Evolutionary conservation across 2,888 invertebrate species (phyloP).

Genomic region (Gibbula magus): DNA sequence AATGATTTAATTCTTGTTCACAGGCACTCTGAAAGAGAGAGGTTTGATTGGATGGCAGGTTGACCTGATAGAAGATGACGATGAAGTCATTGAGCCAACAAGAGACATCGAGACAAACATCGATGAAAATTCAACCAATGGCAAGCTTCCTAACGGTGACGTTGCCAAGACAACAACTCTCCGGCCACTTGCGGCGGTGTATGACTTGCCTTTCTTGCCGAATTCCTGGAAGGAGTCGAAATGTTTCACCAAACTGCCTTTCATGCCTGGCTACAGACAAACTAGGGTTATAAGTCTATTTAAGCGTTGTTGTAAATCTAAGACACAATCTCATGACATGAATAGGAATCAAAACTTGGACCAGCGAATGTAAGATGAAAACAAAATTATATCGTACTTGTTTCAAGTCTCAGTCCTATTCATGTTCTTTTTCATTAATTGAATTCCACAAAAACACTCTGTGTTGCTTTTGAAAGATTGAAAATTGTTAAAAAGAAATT

Average conservation of each 20-base stretch:
- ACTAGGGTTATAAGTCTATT: neutral
- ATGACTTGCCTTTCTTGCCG: neutral
- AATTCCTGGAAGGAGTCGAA: neutral
- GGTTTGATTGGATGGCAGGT: slow-evolving; percentile 35
- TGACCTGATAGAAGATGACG: neutral
- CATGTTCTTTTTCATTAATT: no score
- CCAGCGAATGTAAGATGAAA: no score
- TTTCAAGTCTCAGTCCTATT: no score
- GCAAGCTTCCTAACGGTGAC: slow-evolving; percentile 15
- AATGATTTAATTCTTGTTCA: no score
- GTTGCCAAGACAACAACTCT: no score
- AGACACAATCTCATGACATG: no score
- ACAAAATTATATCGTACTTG: no score
- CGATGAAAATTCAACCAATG: neutral
- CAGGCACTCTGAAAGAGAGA: slow-evolving; percentile 46
- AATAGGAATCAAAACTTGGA: no score
- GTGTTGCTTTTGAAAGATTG: no score
- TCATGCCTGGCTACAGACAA: neutral
- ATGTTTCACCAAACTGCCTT: neutral
- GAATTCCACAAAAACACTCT: no score
- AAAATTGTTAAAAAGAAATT: no score
- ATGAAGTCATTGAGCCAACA: neutral
- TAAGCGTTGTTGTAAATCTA: neutral
- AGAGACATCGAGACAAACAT: neutral
- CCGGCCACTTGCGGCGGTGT: no score